Percentiles rank a stretch among this genome's conserved stretches.
Evolutionary conservation across 2,888 invertebrate genomes (phyloP).

Genomic region (Callyntrura guangdongensis): DNA sequence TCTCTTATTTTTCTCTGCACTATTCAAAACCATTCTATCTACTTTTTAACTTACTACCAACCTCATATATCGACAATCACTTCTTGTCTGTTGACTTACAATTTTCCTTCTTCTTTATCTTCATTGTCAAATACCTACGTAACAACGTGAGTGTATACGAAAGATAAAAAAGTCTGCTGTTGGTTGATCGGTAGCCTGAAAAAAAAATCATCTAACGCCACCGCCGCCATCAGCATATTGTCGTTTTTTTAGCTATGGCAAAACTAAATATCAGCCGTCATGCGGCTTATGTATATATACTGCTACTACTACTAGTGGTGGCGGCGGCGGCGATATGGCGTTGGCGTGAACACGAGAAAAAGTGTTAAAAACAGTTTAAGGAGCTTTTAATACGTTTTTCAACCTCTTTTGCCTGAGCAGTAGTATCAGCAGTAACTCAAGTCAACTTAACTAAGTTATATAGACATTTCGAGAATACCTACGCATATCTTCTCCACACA

Average conservation of each 20-base stretch:
- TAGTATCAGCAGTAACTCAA: not conserved
- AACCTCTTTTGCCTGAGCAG: conserved; percentile 27
- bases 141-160: not conserved
- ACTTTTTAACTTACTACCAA: not conserved
- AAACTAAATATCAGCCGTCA: too few relatives aligned
- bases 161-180: not conserved
- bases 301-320: not conserved
- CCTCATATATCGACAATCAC: not conserved
- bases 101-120: conserved; percentile 1
- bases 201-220: conserved; percentile 35
- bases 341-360: conserved; percentile 5
- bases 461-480: conserved; percentile 14
- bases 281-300: not conserved
- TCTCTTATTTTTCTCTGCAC: conserved; percentile 40
- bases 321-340: not conserved
- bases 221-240: not conserved
- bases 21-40: not conserved
- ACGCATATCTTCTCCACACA: conserved; percentile 5
- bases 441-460: conserved; percentile 34
- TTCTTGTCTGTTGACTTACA: conserved; percentile 31
- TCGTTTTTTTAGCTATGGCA: not conserved
- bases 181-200: not conserved
- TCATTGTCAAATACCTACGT: not conserved
- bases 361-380: conserved; percentile 72
- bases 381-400: conserved; percentile 63